Evolutionary conservation across 2,797 vertebrate species (phyloP), one percentile per base, ranked within the genome.

Genomic region (Muscicapa comitata): DNA sequence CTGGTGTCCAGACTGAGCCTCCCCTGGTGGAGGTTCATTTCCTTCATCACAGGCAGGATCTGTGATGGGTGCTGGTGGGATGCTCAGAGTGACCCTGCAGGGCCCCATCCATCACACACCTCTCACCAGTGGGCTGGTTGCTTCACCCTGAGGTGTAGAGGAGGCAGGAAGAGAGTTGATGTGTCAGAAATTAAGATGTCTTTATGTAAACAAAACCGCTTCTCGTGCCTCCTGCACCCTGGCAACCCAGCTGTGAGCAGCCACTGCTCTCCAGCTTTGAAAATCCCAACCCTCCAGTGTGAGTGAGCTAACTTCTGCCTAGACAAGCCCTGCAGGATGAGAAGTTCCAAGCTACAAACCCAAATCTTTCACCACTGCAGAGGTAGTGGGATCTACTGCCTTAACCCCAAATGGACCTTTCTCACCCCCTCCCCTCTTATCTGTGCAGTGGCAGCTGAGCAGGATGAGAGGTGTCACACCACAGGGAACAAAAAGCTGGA

Each of bases 221-320:
- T 33, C 57, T 72, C 5, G 0, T 51, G 29, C 67, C 24, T 86
- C 77, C 73, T 37, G 72, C 28, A 19, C 65, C 72, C 75, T 86
- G 76, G 93, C 89, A 94, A 88, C 85, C 40, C 85, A 67, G 51
- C 61, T 86, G 63, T 42, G 87, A 67, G 33, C 4, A 3, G 28
- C 14, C 91, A 37, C 47, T 75, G 66, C 26, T 55, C 42, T 53
- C 33, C 48, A 54, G 57, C 72, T 80, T 86, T 40, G 47, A 57
- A 58, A 93, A 65, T 20, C 48, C 23, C 50, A 74, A 1, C 26
- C 74, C 54, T 76, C 24, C 47, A 18, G 61, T 28, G 45, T 3
- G 42, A 67, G 35, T 4, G 57, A 83, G 50, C 37, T 63, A 3
- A 31, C 42, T 77, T 48, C 75, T 88, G 65, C 68, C 63, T 26